Base-by-base conservation (phyloP, 2,888 invertebrate species). In the Lepidonotus clava region DNA sequence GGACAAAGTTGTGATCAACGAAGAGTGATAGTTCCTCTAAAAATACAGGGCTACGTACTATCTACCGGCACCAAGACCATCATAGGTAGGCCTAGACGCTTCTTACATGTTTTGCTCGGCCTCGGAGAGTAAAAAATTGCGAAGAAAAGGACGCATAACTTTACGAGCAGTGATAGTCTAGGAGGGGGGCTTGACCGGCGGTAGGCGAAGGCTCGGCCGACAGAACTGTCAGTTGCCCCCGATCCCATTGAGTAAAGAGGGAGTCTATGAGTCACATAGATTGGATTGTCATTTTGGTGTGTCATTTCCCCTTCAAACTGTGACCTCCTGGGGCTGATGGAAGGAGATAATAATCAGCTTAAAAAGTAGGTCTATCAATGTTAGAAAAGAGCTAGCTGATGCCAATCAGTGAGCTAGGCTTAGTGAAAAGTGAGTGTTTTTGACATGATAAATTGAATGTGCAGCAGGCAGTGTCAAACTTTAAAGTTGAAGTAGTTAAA, bases 1-100 rank as follows among this genome's bases (percentile, higher is more conserved):
- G 67, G 84, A 84, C 84, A 84, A 84, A 84, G 84, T 66, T 40
- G 40, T 40, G 84, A 84, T 66, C 84, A 41, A 6, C 34, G 80
- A 0, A 46, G 46, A 21, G 21, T 34, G 80, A 46, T 51, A 80
- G 41, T 28, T 80, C 41, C 46, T 80, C 21, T 24, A 80, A 41
- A 80, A 18, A 46, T 38, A 14, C 11, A 71, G 71, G 38, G 71
- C 71, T 71, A 71, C 71, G 71, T 34, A 71, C 38, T 36, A 71
- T 71, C 36, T 38, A 21, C 34, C 38, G 38, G 36, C 5, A 36
- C 8, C 14, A 38, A 71, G 71, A 36, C 71, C 14, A 71, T 24
- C 18, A 18, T 71, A 71, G 71, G 71, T 71, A 38, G n/a, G 71
- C 71, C 71, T 18, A 38, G n/a, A 34, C 38, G 8, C 14, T 36